These are phyloP conservation scores for Hexactinellida sp. DNA, from an alignment of 37 sponge, comb jelly and placozoan species.

Conservation along the genomic window DNA sequence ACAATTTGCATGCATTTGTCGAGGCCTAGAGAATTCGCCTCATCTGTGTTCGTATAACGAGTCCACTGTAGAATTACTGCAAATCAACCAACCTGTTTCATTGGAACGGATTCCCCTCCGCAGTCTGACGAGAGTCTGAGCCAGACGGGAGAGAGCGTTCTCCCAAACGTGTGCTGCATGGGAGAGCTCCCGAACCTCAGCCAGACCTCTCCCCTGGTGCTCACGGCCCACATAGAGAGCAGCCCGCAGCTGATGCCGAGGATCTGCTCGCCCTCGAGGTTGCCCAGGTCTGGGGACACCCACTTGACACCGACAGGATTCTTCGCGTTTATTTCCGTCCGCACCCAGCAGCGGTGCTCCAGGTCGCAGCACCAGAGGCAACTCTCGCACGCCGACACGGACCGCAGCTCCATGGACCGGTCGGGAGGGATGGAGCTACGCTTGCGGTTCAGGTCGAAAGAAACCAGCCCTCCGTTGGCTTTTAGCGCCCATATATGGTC, in stretches of 20 bases:
- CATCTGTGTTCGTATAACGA: too few relatives aligned
- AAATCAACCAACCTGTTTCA: background rate
- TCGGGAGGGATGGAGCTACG: background rate
- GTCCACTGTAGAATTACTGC: background rate
- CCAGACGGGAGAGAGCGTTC: conserved; percentile 66
- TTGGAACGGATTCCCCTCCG: conserved; percentile 20
- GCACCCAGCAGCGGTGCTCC: conserved; percentile 30
- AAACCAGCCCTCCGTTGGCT: background rate
- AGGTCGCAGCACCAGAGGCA: conserved; percentile 51
- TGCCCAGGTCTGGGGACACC: conserved; percentile 55
- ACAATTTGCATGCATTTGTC: too few relatives aligned
- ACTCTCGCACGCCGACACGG: conserved; percentile 32
- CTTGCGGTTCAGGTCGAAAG: background rate
- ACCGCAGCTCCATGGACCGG: background rate
- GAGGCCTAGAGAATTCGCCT: too few relatives aligned
- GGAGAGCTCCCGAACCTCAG: conserved; percentile 63
- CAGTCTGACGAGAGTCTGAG: conserved; percentile 30
- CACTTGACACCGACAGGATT: conserved; percentile 51
- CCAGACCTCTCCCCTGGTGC: conserved; percentile 41
- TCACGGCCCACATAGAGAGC: conserved; percentile 63
- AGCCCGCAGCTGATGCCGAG: conserved; percentile 34
- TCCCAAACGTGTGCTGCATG: conserved; percentile 36
- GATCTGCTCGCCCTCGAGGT: conserved; percentile 28
- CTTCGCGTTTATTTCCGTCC: conserved; percentile 33
- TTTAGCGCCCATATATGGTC: conserved; percentile 3